A percentile compares a stretch with the other conserved stretches of the same genome.
Evolutionary conservation across 2,113 vertebrate species (phyloP).

Genomic region (Muntiacus muntjak): DNA sequence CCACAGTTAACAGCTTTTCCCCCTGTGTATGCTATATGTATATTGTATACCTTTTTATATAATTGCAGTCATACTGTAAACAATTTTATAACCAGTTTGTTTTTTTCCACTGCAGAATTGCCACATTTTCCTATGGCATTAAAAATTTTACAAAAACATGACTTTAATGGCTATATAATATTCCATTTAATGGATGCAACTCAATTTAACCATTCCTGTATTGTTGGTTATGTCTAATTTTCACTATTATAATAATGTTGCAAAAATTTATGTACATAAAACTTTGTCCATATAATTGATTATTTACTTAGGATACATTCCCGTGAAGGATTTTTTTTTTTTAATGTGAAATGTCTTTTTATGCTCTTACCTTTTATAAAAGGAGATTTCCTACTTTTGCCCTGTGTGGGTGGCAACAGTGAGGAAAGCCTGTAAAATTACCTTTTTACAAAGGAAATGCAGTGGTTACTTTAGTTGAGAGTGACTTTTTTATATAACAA

Average conservation of each 20-base stretch:
- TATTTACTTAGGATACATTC: constrained; percentile 50
- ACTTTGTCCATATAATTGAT: constrained; percentile 51
- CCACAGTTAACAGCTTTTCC: background rate
- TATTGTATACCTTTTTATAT: constrained; percentile 47
- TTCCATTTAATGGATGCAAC: constrained; percentile 56
- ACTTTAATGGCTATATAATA: constrained; percentile 51
- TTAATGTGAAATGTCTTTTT: constrained; percentile 49
- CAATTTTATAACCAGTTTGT: constrained; percentile 42
- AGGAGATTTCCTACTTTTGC: constrained; percentile 64
- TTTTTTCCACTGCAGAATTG: constrained; percentile 37
- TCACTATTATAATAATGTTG: constrained; percentile 46
- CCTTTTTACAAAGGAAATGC: constrained; percentile 43
- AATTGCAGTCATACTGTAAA: constrained; percentile 58
- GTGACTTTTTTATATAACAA: constrained; percentile 25
- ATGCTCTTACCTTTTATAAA: constrained; percentile 57
- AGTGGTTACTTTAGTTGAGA: constrained; percentile 39
- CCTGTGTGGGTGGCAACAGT: constrained; percentile 47
- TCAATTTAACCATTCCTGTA: constrained; percentile 55
- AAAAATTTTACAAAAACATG: constrained; percentile 48
- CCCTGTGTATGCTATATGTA: constrained; percentile 25
- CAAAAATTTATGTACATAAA: constrained; percentile 59
- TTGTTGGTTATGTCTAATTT: constrained; percentile 47
- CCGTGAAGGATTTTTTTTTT: constrained; percentile 47
- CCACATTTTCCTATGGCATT: constrained; percentile 52
- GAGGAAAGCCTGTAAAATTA: constrained; percentile 20